phyloP scores from a whole-genome alignment of 2,113 vertebrate genomes.

The Benitochromis conjunctus region DNA sequence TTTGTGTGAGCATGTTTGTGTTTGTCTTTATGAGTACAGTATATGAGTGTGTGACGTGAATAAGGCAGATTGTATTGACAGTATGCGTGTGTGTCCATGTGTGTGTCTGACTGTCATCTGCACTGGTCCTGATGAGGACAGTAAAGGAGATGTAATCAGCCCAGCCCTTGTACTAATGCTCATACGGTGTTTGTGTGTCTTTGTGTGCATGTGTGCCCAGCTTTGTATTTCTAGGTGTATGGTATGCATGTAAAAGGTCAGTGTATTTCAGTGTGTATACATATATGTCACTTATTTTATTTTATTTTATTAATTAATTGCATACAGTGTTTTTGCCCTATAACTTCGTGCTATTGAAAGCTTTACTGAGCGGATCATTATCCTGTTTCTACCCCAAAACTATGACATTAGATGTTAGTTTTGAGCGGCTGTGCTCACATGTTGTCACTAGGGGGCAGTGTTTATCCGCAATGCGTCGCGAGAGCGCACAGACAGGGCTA shows the following conservation, averaged over 20 bases:
- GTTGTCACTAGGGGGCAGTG: constrained; percentile 75
- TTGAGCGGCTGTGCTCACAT: neutral
- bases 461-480: constrained; percentile 66
- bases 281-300: neutral
- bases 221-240: neutral
- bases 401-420: neutral
- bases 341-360: neutral
- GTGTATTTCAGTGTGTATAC: neutral
- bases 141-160: constrained; percentile 61
- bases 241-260: neutral
- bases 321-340: accelerated
- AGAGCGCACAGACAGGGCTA: constrained; percentile 13
- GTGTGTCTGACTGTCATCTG: constrained; percentile 38
- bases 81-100: neutral
- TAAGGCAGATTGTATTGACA: neutral
- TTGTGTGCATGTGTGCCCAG: neutral
- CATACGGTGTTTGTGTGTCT: neutral
- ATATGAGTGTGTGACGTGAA: neutral
- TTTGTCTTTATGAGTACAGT: constrained; percentile 16
- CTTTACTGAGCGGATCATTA: neutral
- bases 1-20: neutral
- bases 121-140: constrained; percentile 56
- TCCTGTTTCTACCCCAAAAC: neutral
- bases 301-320: neutral
- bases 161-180: constrained; percentile 2